Percentiles rank a stretch among this genome's conserved stretches.
Conservation (phyloP, 1,140 invertebrate genomes). For the Bombus difficillimus region DNA sequence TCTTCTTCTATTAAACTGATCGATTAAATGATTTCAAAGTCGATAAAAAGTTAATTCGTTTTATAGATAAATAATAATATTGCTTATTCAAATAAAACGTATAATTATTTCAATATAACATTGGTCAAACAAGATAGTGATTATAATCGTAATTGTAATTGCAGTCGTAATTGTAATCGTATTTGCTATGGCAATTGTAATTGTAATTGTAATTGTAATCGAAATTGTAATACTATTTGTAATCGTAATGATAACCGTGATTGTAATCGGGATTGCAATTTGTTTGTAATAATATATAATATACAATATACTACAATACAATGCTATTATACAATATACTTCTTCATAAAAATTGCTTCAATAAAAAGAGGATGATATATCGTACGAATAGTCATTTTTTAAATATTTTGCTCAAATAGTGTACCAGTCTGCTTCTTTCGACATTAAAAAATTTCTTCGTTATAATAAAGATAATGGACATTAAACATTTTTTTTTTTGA, state of each 20-base stretch:
- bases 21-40: background rate
- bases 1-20: background rate
- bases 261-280: background rate
- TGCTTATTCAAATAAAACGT: background rate
- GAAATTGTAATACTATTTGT: too few relatives aligned
- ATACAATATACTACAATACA: background rate
- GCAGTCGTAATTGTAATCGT: too few relatives aligned
- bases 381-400: background rate
- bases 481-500: background rate
- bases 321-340: background rate
- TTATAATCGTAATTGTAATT: background rate
- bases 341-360: background rate
- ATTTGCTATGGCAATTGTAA: background rate
- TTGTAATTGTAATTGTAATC: too few relatives aligned
- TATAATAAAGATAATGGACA: background rate
- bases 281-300: background rate
- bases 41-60: background rate
- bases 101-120: background rate
- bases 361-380: background rate
- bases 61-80: background rate
- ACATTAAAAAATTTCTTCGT: background rate
- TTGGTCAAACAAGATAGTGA: too few relatives aligned
- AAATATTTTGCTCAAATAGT: background rate
- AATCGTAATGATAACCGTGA: too few relatives aligned
- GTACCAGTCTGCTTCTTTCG: too few relatives aligned